phyloP scores from a whole-genome alignment of 1,140 invertebrate species.

The Ceratina australensis region DNA sequence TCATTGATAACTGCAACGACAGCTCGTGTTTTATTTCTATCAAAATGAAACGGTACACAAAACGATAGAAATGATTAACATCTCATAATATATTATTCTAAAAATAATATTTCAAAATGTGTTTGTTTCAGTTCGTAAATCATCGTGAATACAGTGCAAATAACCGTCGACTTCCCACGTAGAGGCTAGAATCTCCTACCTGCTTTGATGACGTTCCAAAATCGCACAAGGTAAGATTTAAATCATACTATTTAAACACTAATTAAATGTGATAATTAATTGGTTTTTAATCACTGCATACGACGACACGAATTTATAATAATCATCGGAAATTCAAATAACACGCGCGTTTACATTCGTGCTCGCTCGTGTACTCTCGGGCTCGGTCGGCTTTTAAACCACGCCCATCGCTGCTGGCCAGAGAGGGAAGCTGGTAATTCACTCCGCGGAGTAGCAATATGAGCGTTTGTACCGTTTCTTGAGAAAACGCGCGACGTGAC shows the following conservation, averaged over 20 bases:
- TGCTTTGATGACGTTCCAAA: too few species aligned
- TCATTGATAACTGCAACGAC: not conserved
- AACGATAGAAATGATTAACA: not conserved
- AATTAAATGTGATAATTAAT: too few species aligned
- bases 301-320: too few species aligned
- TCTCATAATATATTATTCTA: not conserved
- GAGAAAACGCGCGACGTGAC: conserved; percentile 63
- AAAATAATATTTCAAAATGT: not conserved
- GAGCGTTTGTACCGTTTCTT: conserved; percentile 62
- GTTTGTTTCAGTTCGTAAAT: too few species aligned
- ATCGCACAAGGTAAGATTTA: too few species aligned
- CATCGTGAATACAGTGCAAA: too few species aligned
- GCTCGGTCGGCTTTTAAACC: conserved; percentile 46
- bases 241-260: too few species aligned
- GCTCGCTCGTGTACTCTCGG: conserved; percentile 24
- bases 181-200: too few species aligned
- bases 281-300: too few species aligned
- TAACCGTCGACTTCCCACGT: too few species aligned
- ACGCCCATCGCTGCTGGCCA: conserved; percentile 54
- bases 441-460: conserved; percentile 60
- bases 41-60: not conserved
- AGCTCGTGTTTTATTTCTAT: not conserved
- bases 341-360: not conserved
- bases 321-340: too few species aligned
- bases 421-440: conserved; percentile 66